Evolutionary conservation across 2,888 invertebrate genomes (phyloP).

Genomic region (Pemphredon lugubris): DNA sequence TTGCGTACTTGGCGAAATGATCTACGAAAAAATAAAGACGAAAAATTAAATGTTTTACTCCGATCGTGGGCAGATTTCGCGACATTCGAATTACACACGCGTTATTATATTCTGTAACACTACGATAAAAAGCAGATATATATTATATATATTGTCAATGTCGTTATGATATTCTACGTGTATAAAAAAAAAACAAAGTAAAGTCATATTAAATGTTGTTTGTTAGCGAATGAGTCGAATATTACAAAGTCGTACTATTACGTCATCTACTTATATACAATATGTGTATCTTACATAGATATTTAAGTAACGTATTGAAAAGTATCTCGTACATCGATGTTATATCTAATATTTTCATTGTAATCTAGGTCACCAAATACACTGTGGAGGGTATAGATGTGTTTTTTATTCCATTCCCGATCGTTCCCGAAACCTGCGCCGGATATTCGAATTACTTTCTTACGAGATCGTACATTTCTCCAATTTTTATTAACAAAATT

Average conservation of each 20-base stretch:
- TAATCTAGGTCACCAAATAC: constrained; percentile 76
- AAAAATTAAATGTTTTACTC: constrained; percentile 21
- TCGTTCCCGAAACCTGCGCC: no score
- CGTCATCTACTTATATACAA: constrained; percentile 63
- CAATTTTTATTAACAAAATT: no score
- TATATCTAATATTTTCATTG: constrained; percentile 75
- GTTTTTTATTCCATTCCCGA: no score
- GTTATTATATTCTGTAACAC: constrained; percentile 57
- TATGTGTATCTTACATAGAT: constrained; percentile 66
- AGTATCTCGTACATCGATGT: constrained; percentile 71
- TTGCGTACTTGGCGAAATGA: constrained; percentile 8
- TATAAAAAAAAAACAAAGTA: constrained; percentile 65
- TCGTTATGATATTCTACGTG: constrained; percentile 70
- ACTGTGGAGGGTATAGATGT: constrained; percentile 69
- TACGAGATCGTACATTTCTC: no score
- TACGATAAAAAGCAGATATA: constrained; percentile 47
- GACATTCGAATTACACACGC: constrained; percentile 52
- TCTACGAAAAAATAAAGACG: background rate
- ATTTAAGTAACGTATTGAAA: constrained; percentile 67
- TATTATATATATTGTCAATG: constrained; percentile 68
- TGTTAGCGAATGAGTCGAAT: constrained; percentile 70
- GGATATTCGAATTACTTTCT: no score
- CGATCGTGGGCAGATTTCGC: constrained; percentile 48
- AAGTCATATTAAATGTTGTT: constrained; percentile 74
- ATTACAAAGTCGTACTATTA: constrained; percentile 65